phyloP scores from a whole-genome alignment of 2,888 invertebrate genomes.

The Drosophila cognata region DNA sequence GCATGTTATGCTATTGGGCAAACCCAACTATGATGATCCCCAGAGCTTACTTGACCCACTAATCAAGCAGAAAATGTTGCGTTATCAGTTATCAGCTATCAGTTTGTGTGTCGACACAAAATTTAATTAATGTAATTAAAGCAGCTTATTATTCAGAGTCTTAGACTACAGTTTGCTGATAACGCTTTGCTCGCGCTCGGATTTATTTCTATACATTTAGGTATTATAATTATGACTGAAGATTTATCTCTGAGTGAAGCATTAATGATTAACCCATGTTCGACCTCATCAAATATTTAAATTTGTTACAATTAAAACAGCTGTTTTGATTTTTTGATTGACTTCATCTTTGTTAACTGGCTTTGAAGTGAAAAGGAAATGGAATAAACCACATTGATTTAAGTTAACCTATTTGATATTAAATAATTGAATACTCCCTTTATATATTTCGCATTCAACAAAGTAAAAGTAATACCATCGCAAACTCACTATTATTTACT shows the following conservation, averaged over 20 bases:
- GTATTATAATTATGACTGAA: neutral
- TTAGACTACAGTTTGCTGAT: constrained; percentile 22
- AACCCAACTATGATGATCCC: constrained; percentile 28
- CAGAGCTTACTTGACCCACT: constrained; percentile 34
- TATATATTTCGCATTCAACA: neutral
- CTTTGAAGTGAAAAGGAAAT: neutral
- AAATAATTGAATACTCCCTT: neutral
- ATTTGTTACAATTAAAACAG: neutral
- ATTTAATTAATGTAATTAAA: constrained; percentile 27
- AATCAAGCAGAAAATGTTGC: constrained; percentile 36
- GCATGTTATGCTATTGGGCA: constrained; percentile 53
- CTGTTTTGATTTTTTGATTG: neutral
- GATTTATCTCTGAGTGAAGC: neutral
- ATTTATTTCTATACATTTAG: neutral
- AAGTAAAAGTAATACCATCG: neutral
- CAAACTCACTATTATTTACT: neutral
- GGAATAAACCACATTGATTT: neutral
- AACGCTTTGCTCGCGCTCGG: neutral
- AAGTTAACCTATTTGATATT: neutral
- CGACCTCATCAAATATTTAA: neutral
- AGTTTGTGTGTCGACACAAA: constrained; percentile 6
- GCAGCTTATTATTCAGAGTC: constrained; percentile 14
- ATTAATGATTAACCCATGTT: neutral
- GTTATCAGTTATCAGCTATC: constrained; percentile 24
- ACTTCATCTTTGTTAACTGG: neutral